Base-by-base conservation (phyloP, 2,888 invertebrate species). In the Eueremaeus valkanovi region DNA sequence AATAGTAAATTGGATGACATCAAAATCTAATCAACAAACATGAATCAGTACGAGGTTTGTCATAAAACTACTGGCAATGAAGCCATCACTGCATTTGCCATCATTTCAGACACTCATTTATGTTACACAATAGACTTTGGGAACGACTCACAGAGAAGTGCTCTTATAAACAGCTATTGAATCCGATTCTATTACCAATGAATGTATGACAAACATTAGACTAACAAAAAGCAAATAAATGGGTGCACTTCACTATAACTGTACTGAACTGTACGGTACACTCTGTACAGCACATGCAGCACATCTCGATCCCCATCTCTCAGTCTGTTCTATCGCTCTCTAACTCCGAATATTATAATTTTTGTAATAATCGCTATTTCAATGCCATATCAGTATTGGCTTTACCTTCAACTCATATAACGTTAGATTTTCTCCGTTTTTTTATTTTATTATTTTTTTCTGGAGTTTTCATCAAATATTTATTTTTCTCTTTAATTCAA, bases 131-230 rank as follows among this genome's bases (percentile, higher is more conserved):
- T 68, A 68, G 68, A 68, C 33, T 40, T 5, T 68, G 68, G 36
- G 36, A 40, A 42, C 29, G 27, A 58, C 6, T 6, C 3, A 58
- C 6, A 58, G 58, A 66, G 68, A 68, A 68, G 68, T 68, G 68
- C 68, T 68, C 68, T 68, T 68, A 68, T 68, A 68, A 68, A 68
- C 68, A 68, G 68, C n/a, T 24, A 68, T 68, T 68, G 68, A 68
- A 68, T 40, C 68, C 40, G 68, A 40, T 68, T 68, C 68, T 68
- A 63, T 33, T 63, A 63, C 33, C 68, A 68, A 11, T 68, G 40
- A 68, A 68, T 40, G 68, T 68, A 68, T 68, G 68, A 68, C 68
- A 68, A 68, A 68, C 68, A 68, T 68, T 68, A 68, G 68, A 68
- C 40, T 68, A 68, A 68, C 68, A 68, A 68, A 68, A 68, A 68